Percentiles rank a stretch among this genome's conserved stretches.
Conservation (phyloP, 2,113 vertebrate genomes). For the Podarcis cretensis region DNA sequence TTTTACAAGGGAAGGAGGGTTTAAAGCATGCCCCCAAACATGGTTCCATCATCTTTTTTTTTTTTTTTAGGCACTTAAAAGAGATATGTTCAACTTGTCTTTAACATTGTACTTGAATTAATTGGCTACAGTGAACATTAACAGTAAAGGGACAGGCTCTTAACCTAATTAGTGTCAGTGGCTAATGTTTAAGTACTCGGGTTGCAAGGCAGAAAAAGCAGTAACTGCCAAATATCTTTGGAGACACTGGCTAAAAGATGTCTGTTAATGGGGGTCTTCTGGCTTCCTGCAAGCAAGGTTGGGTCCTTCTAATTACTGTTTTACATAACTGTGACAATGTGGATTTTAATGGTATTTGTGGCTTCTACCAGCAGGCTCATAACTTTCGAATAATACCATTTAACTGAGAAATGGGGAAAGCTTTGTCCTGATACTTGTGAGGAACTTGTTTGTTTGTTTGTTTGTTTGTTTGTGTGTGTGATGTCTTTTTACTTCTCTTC, state of each 20-base stretch:
- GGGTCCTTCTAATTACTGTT: background rate
- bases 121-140: conserved; percentile 1
- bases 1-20: background rate
- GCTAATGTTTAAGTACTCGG: background rate
- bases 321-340: background rate
- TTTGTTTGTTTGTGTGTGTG: background rate
- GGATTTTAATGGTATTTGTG: background rate
- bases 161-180: conserved; percentile 24
- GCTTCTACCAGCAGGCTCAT: background rate
- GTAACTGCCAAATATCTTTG: background rate
- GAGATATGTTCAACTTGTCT: conserved; percentile 18
- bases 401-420: background rate
- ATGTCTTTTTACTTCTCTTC: background rate
- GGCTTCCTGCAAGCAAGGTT: background rate
- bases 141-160: conserved; percentile 4
- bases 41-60: background rate
- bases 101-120: conserved; percentile 10
- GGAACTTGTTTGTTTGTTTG: background rate
- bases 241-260: background rate
- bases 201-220: conserved; percentile 4
- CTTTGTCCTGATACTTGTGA: background rate
- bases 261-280: background rate
- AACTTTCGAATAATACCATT: background rate
- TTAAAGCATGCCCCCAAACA: background rate
- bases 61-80: conserved; percentile 2